Evolutionary conservation across 2,797 vertebrate species (phyloP).

Genomic region (Phaenicophaeus curvirostris): DNA sequence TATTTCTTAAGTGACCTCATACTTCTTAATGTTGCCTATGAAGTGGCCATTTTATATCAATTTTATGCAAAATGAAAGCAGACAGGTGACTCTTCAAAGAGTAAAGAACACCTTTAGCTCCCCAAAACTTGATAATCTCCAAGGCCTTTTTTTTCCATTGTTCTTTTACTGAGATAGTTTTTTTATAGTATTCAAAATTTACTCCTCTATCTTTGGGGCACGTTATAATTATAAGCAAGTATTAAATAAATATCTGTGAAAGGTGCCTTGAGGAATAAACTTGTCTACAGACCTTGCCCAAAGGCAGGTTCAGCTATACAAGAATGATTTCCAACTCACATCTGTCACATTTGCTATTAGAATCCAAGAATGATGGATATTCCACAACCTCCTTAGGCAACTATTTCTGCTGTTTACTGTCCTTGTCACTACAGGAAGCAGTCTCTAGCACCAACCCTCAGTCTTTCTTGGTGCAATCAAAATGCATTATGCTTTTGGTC

Average conservation of each 20-base stretch:
- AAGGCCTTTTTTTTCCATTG: not conserved
- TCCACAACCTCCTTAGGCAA: constrained; percentile 6
- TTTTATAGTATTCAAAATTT: not conserved
- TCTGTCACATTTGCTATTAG: constrained; percentile 35
- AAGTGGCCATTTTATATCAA: not conserved
- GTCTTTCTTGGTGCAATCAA: not conserved
- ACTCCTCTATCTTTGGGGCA: not conserved
- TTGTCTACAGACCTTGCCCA: constrained; percentile 5
- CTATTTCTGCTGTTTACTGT: constrained; percentile 8
- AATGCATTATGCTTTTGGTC: not conserved
- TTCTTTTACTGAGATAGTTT: not conserved
- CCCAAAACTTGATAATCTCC: not conserved
- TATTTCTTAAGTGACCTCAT: not conserved
- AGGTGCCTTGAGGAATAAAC: not conserved
- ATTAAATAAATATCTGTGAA: not conserved
- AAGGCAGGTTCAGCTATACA: not conserved
- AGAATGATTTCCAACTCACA: not conserved
- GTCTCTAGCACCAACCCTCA: not conserved
- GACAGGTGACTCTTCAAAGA: not conserved
- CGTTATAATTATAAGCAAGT: not conserved
- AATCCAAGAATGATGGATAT: constrained; percentile 18
- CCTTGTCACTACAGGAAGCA: not conserved
- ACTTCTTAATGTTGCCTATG: not conserved
- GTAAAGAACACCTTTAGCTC: not conserved
- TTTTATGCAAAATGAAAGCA: not conserved